Percentiles rank a stretch among this genome's conserved stretches.
Evolutionary conservation across 1,140 invertebrate species (phyloP).

Genomic region (Proales similis): DNA sequence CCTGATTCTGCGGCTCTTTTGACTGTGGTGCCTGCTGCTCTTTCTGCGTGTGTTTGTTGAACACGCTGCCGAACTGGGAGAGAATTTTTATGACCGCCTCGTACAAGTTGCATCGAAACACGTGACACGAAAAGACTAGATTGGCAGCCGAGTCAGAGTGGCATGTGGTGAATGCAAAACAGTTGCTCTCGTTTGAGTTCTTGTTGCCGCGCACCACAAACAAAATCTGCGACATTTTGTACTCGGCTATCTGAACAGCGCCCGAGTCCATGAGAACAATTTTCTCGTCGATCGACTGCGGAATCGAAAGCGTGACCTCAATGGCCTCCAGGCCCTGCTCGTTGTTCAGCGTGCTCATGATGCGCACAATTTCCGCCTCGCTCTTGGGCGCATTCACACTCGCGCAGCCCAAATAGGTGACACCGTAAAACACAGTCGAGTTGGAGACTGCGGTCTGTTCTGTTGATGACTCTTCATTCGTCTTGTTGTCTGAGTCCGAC

Average conservation of each 20-base stretch:
- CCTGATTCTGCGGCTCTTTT: constrained; percentile 47
- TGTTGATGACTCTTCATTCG: too few relatives aligned
- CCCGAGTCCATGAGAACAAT: constrained; percentile 68
- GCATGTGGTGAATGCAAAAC: constrained; percentile 94
- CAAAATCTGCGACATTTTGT: constrained; percentile 82
- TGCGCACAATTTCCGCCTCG: constrained; percentile 85
- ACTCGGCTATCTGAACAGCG: constrained; percentile 65
- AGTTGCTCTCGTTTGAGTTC: constrained; percentile 72
- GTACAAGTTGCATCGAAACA: constrained; percentile 89
- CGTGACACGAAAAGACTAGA: constrained; percentile 88
- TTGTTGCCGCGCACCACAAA: constrained; percentile 85
- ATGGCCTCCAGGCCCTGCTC: constrained; percentile 64
- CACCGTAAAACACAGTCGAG: constrained; percentile 70
- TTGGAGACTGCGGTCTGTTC: constrained; percentile 42
- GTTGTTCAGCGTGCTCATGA: constrained; percentile 79
- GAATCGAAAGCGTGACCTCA: constrained; percentile 61
- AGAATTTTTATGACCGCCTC: constrained; percentile 67
- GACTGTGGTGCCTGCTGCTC: not conserved
- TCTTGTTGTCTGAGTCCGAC: too few relatives aligned
- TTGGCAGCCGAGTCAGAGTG: constrained; percentile 76
- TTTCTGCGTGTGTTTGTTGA: constrained; percentile 4
- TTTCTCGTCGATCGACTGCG: constrained; percentile 65
- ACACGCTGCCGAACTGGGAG: constrained; percentile 17
- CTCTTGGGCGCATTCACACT: constrained; percentile 84
- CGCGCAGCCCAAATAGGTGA: constrained; percentile 86